Base-by-base conservation (phyloP, 2,888 invertebrate species). In the Plebejus melissa region DNA sequence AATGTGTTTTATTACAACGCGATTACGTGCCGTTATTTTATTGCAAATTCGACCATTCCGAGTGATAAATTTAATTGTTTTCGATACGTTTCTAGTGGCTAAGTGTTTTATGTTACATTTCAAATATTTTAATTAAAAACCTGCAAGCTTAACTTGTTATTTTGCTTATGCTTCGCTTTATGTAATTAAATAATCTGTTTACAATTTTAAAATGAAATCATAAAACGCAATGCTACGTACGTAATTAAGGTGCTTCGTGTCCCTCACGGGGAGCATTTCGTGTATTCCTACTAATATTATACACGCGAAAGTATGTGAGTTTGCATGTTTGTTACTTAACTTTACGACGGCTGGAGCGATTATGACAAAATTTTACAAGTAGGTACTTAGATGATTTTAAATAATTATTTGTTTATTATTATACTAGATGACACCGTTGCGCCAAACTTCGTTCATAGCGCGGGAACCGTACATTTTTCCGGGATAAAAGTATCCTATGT, bases 41-140 rank as follows among this genome's bases (percentile, higher is more conserved):
- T 50, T 54, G 16, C 72, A 50, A 71, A 50, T 32, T 22, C 46
- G 32, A n/a, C 70, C 72, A 50, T 54, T 72, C 54, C 13, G 16
- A 46, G 72, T 54, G 32, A 54, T 54, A 22, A 71, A 72, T 72
- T 72, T 54, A 72, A 54, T 50, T 72, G 72, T 72, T 72, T 72
- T 72, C 5, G 41, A 70, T 41, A 70, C 41, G 2, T 41, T 70
- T 41, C 41, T 13, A 65, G 65, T 13, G 0, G 65, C 5, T 13
- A 65, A 36, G 65, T 65, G 32, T 32, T 65, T 65, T 36, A 65
- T 36, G 5, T 65, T 32, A 28, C 28, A 11, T 65, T 65, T 65
- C 13, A 65, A 65, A 32, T 36, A 65, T 32, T 11, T 13, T 32
- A 22, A 65, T 65, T 32, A 9, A 22, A 58, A 58, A 58, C n/a